Percentiles rank a stretch among this genome's conserved stretches.
These are phyloP conservation scores for Noctuana brunneofusca DNA, from an alignment of 2,888 invertebrate genomes.

Conservation along the genomic window DNA sequence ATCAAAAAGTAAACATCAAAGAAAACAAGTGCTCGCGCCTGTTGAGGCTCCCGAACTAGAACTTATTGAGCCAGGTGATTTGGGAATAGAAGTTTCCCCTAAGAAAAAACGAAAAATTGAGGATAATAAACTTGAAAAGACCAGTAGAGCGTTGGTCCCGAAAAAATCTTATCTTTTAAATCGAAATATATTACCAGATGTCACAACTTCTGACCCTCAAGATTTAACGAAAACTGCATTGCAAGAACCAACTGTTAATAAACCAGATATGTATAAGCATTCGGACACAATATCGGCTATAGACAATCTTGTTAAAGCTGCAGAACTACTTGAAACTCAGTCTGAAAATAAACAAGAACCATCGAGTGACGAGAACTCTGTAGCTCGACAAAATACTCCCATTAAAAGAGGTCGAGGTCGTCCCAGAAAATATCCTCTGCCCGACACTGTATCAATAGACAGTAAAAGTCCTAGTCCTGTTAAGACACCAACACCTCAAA, in stretches of 20 bases:
- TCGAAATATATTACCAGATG: conserved; percentile 51
- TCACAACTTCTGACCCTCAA: conserved; percentile 40
- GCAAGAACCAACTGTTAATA: conserved; percentile 47
- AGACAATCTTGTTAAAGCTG: conserved; percentile 75
- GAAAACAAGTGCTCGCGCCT: conserved; percentile 77
- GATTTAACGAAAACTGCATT: conserved; percentile 46
- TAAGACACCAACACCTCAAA: conserved; percentile 62
- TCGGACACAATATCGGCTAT: conserved; percentile 67
- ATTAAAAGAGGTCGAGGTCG: conserved; percentile 73
- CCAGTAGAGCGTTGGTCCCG: conserved; percentile 58
- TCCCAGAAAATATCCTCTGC: conserved; percentile 72
- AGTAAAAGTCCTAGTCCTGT: conserved; percentile 37
- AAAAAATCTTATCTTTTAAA: conserved; percentile 73
- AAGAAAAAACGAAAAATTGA: conserved; percentile 71
- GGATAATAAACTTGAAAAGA: conserved; percentile 60
- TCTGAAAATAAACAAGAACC: conserved; percentile 50
- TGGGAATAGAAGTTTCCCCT: conserved; percentile 62
- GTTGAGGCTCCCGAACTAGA: conserved; percentile 74
- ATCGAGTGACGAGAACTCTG: conserved; percentile 41
- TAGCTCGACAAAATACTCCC: conserved; percentile 57
- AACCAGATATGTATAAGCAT: conserved; percentile 48
- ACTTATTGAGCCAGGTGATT: conserved; percentile 69
- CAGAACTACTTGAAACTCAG: conserved; percentile 72
- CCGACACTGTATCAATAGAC: conserved; percentile 49
- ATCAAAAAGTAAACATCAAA: conserved; percentile 73